Base-by-base conservation (phyloP, 2,888 invertebrate genomes). In the Apotomis capreana region DNA sequence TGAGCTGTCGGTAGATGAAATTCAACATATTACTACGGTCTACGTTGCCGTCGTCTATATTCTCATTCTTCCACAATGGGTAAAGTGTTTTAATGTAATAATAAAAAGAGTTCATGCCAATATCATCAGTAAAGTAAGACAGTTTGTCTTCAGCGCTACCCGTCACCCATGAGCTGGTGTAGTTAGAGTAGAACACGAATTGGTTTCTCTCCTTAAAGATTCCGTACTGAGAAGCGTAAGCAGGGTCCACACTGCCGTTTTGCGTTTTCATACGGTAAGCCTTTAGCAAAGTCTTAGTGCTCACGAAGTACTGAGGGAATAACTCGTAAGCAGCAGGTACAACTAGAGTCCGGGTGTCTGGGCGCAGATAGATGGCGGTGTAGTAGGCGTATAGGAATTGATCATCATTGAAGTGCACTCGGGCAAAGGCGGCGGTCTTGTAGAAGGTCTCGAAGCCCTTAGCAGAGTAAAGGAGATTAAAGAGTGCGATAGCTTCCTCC, bases 21-120 rank as follows among this genome's bases (percentile, higher is more conserved):
- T 94, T 94, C 91, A 94, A 96, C 52, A 94, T 84, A 86, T 96
- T 95, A 73, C 96, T 96, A 75, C 95, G 94, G 80, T 96, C 87
- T 12, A 36, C 5, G 0, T 62, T 36, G n/a, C 12, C 5, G 26
- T 26, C 26, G 26, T 26, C 26, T 26, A 4, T 61, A 12, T 62
- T n/a, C 15, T 36, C 36, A 3, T 51, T 36, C 61, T 51, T 51
- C 49, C 49, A 62, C n/a, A 51, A 62, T 3, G 61, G 61, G n/a
- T 36, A 36, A n/a, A 51, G 12, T 36, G 36, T n/a, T n/a, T 62
- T 12, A 44, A n/a, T 36, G 26, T n/a, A 62, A 49, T 62, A 62
- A 36, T 62, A 62, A 36, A 93, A 95, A 0, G 94, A 82, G 86
- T 95, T 96, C 80, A 95, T 87, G 74, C 95, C 96, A 78, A 96